phyloP scores from a whole-genome alignment of 2,113 vertebrate species.

The Saguinus midas region DNA sequence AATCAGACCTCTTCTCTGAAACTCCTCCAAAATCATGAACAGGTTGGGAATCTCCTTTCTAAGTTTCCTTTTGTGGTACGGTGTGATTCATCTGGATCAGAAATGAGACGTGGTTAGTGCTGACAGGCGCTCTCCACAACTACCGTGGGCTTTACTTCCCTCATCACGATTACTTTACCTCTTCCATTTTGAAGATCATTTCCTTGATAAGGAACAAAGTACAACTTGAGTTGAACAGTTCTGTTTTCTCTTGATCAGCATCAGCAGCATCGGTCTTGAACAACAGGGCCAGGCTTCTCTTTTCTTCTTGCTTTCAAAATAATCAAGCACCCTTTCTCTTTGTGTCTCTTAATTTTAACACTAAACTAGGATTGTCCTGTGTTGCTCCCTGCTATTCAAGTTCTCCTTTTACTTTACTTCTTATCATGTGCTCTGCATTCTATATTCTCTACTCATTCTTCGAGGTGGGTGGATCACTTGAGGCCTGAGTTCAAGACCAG shows the following conservation, averaged over 20 bases:
- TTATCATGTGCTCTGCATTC: background rate
- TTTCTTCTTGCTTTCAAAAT: background rate
- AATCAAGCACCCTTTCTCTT: background rate
- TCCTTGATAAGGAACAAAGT: background rate
- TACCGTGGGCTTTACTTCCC: background rate
- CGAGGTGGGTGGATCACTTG: too few relatives aligned
- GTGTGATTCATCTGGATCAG: background rate
- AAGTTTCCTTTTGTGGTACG: background rate
- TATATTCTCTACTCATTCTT: background rate
- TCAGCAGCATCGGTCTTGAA: background rate
- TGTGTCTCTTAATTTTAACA: background rate
- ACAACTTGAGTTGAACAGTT: background rate
- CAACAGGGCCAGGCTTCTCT: too few relatives aligned
- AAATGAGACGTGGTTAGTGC: background rate
- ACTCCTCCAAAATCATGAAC: fast-evolving
- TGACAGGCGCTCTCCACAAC: background rate
- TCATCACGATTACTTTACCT: background rate
- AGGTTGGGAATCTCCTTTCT: background rate
- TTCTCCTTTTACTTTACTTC: background rate
- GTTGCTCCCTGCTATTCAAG: background rate
- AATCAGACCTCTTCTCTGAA: background rate
- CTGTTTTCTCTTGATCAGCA: background rate
- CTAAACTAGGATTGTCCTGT: too few relatives aligned
- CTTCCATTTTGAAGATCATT: background rate
- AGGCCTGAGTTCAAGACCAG: too few relatives aligned